Base-by-base conservation (phyloP, 2,797 vertebrate genomes). In the Rhinichthys osculus region DNA sequence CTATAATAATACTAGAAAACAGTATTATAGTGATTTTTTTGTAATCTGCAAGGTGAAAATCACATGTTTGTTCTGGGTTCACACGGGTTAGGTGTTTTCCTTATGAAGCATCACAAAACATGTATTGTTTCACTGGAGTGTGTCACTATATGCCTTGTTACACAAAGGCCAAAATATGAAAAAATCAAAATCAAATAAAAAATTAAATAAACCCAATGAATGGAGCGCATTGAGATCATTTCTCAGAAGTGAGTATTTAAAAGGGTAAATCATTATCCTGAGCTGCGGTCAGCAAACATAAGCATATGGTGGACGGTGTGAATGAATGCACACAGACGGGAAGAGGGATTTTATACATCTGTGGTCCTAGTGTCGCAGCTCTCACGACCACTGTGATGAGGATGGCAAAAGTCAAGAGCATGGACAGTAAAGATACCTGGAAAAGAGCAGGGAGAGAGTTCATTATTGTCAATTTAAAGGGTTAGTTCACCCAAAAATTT, bases 381-480 rank as follows among this genome's bases (percentile, higher is more conserved):
- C 96, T 96, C 91, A 96, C 91, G 82, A 97, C 91, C 82, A 97
- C 95, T 86, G 95, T 93, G 87, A 96, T 84, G 92, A 99, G 90
- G 91, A 99, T 97, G 89, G 91, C 87, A 78, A 95, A 11, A 6
- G 97, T 99, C 93, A 99, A 94, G 90, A 96, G 87, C 91, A 98
- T 94, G 57, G 98, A 99, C 90, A 96, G 86, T 88, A 99, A 91
- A 82, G 98, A 99, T 57, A 98, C 91, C 98, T 99, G 90, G 76
- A 85, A 79, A 16, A 87, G 23, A 88, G 42, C n/a, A 30, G 72
- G 23, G n/a, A 67, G 16, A 52, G 64, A 35, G 47, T 5, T 42
- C 42, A 14, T 69, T 23, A 67, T 23, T 81, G 27, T 17, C 3
- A 0, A 2, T 17, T 33, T 33, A 33, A 66, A 17, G 30, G 0